phyloP scores from a whole-genome alignment of 2,888 invertebrate species.

The Agrochola lychnidis region DNA sequence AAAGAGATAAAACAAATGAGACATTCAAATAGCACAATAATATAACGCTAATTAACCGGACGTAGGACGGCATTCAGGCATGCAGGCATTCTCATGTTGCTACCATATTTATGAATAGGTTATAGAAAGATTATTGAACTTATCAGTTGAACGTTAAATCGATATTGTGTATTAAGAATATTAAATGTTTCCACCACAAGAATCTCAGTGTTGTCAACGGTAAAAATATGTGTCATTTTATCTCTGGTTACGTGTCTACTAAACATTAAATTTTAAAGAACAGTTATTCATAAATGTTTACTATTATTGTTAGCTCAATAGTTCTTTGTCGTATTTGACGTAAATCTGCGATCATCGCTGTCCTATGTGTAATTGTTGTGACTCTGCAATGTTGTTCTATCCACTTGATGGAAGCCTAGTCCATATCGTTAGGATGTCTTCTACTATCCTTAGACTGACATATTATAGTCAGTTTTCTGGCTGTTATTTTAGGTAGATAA shows the following conservation, averaged over 20 bases:
- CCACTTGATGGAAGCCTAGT: constrained; percentile 22
- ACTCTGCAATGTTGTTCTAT: constrained; percentile 12
- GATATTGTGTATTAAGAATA: constrained; percentile 23
- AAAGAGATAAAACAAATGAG: background rate
- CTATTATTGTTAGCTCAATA: constrained; percentile 35
- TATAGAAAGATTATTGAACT: constrained; percentile 15
- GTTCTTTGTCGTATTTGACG: constrained; percentile 20
- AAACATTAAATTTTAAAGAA: constrained; percentile 4
- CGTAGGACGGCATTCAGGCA: background rate
- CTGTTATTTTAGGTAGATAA: constrained; percentile 45
- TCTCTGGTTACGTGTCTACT: constrained; percentile 44
- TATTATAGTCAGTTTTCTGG: constrained; percentile 53
- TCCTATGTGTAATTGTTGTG: constrained; percentile 35
- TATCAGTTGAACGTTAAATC: constrained; percentile 12
- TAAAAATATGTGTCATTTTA: constrained; percentile 28
- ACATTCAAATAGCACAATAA: background rate
- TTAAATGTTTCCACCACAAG: constrained; percentile 22
- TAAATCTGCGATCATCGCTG: constrained; percentile 20
- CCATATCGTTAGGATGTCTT: constrained; percentile 36
- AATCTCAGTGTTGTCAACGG: constrained; percentile 45
- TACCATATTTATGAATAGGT: constrained; percentile 5
- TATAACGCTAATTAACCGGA: background rate
- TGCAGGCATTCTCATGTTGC: background rate
- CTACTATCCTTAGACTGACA: constrained; percentile 49
- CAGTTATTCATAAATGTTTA: constrained; percentile 27